A percentile compares a stretch with the other conserved stretches of the same genome.
These are phyloP conservation scores for Coryphaenoides rupestris DNA, from an alignment of 2,113 vertebrate species.

Conservation along the genomic window DNA sequence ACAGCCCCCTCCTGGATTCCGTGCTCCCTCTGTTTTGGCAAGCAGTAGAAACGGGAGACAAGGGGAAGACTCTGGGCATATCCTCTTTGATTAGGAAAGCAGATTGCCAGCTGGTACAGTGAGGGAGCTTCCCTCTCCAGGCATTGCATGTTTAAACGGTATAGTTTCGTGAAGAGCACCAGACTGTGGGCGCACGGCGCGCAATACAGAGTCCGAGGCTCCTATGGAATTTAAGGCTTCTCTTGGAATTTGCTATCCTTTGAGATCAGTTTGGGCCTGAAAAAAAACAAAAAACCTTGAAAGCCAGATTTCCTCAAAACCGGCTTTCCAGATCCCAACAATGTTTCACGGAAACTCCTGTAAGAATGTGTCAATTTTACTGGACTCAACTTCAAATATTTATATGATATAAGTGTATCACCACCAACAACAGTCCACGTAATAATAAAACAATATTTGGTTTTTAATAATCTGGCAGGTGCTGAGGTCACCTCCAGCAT, in stretches of 20 bases:
- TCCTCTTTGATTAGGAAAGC: slow-evolving; percentile 50
- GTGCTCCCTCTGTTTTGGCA: slow-evolving; percentile 35
- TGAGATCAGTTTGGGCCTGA: slow-evolving; percentile 23
- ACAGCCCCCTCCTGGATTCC: slow-evolving; percentile 5
- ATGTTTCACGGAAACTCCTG: slow-evolving; percentile 24
- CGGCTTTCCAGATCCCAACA: slow-evolving; percentile 17
- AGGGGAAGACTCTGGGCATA: slow-evolving; percentile 37
- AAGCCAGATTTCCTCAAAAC: slow-evolving; percentile 39
- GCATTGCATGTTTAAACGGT: slow-evolving; percentile 8
- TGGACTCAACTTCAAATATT: slow-evolving; percentile 6
- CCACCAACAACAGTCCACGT: slow-evolving; percentile 14
- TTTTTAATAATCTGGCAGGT: slow-evolving; percentile 41
- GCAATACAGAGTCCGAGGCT: slow-evolving; percentile 37
- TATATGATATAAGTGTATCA: slow-evolving; percentile 6
- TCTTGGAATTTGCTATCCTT: slow-evolving; percentile 43
- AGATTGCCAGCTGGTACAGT: slow-evolving; percentile 45
- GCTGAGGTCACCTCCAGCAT: slow-evolving; percentile 43
- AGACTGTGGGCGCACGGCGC: slow-evolving; percentile 11
- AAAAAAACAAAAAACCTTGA: slow-evolving; percentile 25
- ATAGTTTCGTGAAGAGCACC: too few relatives aligned
- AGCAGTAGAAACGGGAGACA: slow-evolving; percentile 26
- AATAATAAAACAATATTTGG: slow-evolving; percentile 32
- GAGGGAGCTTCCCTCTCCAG: slow-evolving; percentile 49
- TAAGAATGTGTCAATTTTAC: background rate
- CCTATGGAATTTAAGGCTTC: slow-evolving; percentile 32